Conservation (phyloP, 2,113 vertebrate species). For the Sula dactylatra region DNA sequence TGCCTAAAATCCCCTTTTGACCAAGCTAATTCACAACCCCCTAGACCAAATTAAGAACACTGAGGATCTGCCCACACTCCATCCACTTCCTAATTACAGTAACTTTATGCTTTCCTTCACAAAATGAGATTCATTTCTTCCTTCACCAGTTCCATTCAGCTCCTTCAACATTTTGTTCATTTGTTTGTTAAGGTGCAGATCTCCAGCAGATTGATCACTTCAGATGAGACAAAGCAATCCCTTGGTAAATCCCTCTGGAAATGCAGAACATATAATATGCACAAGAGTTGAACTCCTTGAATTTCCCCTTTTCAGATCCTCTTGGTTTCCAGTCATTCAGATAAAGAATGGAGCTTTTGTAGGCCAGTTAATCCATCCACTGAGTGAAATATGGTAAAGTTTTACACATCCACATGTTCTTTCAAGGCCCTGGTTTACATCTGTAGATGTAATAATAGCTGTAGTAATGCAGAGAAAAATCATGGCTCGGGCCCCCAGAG, state of each 20-base stretch:
- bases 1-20: neutral
- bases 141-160: slow-evolving; percentile 11
- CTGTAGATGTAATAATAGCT: slow-evolving; percentile 37
- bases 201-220: slow-evolving; percentile 45
- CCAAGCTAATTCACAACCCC: neutral
- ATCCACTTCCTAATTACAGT: slow-evolving; percentile 24
- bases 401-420: slow-evolving; percentile 36
- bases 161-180: slow-evolving; percentile 1
- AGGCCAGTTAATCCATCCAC: slow-evolving; percentile 43
- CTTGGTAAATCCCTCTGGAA: slow-evolving; percentile 54
- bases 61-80: neutral
- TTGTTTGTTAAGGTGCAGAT: slow-evolving; percentile 48
- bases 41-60: neutral
- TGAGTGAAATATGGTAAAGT: slow-evolving; percentile 57
- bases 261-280: slow-evolving; percentile 28
- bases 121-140: slow-evolving; percentile 27
- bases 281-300: slow-evolving; percentile 41
- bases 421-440: slow-evolving; percentile 35
- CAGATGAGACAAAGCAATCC: slow-evolving; percentile 56
- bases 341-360: slow-evolving; percentile 61
- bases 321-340: slow-evolving; percentile 44
- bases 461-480: slow-evolving; percentile 24
- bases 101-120: slow-evolving; percentile 20
- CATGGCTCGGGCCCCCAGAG: neutral
- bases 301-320: slow-evolving; percentile 52